phyloP scores from a whole-genome alignment of 1,140 invertebrate species.

The Holotrichia oblita region DNA sequence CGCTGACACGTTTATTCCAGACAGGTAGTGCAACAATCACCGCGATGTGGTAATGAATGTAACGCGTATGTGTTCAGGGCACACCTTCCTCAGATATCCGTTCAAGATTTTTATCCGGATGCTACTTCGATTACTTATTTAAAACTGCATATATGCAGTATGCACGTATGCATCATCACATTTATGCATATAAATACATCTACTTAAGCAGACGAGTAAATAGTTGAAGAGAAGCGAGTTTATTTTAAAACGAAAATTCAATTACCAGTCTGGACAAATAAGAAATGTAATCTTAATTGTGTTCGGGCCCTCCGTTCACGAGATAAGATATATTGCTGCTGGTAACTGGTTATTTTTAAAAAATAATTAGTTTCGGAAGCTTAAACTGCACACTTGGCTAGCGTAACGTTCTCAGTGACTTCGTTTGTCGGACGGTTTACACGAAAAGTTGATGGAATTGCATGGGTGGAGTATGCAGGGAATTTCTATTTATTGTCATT shows the following conservation, averaged over 20 bases:
- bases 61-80: neutral
- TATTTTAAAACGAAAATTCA: slow-evolving; percentile 37
- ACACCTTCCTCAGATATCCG: slow-evolving; percentile 13
- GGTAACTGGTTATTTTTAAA: slow-evolving; percentile 38
- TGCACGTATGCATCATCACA: neutral
- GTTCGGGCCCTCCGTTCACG: slow-evolving; percentile 2
- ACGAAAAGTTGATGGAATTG: neutral
- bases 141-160: slow-evolving; percentile 16
- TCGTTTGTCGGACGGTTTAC: neutral
- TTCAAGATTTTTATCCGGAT: slow-evolving; percentile 1
- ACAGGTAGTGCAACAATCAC: neutral
- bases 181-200: slow-evolving; percentile 23
- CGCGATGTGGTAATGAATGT: neutral
- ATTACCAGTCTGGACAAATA: slow-evolving; percentile 33
- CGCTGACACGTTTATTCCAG: slow-evolving; percentile 3
- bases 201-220: neutral
- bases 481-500: too few species aligned
- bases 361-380: slow-evolving; percentile 41
- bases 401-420: neutral
- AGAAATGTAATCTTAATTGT: slow-evolving; percentile 40
- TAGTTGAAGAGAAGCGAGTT: neutral
- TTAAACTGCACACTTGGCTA: slow-evolving; percentile 38
- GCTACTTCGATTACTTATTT: slow-evolving; percentile 28
- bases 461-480: too few species aligned
- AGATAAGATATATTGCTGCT: slow-evolving; percentile 16